A percentile compares a stretch with the other conserved stretches of the same genome.
These are phyloP conservation scores for Apeira syringaria DNA, from an alignment of 2,888 invertebrate species.

Conservation along the genomic window DNA sequence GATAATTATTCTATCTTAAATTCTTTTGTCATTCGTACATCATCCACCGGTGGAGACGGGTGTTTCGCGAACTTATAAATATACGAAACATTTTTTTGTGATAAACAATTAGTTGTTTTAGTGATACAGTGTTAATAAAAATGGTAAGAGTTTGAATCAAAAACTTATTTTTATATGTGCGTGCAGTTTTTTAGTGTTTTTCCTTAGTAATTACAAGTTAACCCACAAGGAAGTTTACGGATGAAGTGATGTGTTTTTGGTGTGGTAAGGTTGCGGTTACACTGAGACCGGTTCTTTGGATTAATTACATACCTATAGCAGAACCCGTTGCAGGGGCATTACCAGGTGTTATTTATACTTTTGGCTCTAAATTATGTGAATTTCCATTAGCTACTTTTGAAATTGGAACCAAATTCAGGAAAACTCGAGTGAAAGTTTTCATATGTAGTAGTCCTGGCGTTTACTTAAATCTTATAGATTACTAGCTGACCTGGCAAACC, in stretches of 20 bases:
- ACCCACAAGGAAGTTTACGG: constrained; percentile 12
- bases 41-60: constrained; percentile 45
- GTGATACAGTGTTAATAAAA: constrained; percentile 29
- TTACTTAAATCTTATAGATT: too few relatives aligned
- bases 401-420: too few relatives aligned
- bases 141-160: constrained; percentile 26
- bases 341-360: constrained; percentile 3
- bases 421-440: too few relatives aligned
- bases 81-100: constrained; percentile 36
- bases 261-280: constrained; percentile 11
- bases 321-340: constrained; percentile 8
- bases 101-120: constrained; percentile 41
- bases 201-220: constrained; percentile 8
- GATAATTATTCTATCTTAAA: constrained; percentile 45
- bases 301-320: not conserved
- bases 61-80: constrained; percentile 29
- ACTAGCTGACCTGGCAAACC: too few relatives aligned
- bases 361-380: not conserved
- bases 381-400: too few relatives aligned
- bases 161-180: constrained; percentile 2
- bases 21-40: constrained; percentile 58
- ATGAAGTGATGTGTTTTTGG: constrained; percentile 13
- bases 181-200: constrained; percentile 16
- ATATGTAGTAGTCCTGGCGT: too few relatives aligned
- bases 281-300: constrained; percentile 16